phyloP scores from a whole-genome alignment of 2,113 vertebrate species.

The Ia io region DNA sequence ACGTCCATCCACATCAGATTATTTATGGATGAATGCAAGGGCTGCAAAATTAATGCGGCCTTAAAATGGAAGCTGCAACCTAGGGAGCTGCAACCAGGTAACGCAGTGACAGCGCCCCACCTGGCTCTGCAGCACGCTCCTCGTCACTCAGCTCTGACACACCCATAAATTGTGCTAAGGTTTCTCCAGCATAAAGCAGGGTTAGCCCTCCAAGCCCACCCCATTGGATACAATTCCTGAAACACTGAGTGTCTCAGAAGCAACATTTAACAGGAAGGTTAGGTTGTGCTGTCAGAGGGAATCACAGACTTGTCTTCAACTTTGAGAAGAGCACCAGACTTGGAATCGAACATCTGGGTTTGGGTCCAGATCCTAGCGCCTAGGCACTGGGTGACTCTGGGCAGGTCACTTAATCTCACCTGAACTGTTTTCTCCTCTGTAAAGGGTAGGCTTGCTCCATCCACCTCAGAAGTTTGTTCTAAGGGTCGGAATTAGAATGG shows the following conservation, averaged over 20 bases:
- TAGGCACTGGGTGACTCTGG: not conserved
- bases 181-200: not conserved
- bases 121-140: not conserved
- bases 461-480: not conserved
- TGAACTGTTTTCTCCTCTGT: not conserved
- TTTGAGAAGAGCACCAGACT: not conserved
- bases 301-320: not conserved
- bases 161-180: not conserved
- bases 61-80: not conserved
- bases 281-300: not conserved
- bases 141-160: not conserved
- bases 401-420: not conserved
- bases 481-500: not conserved
- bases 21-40: constrained; percentile 44
- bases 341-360: not conserved
- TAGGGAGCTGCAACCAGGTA: not conserved
- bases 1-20: constrained; percentile 59
- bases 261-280: not conserved
- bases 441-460: not conserved
- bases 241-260: not conserved
- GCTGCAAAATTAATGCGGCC: not conserved
- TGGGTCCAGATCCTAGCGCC: not conserved
- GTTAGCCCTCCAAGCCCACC: not conserved
- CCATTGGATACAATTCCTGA: not conserved
- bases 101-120: accelerated